These are phyloP conservation scores for Acrossocheilus fasciatus DNA, from an alignment of 2,797 vertebrate species.

Conservation along the genomic window DNA sequence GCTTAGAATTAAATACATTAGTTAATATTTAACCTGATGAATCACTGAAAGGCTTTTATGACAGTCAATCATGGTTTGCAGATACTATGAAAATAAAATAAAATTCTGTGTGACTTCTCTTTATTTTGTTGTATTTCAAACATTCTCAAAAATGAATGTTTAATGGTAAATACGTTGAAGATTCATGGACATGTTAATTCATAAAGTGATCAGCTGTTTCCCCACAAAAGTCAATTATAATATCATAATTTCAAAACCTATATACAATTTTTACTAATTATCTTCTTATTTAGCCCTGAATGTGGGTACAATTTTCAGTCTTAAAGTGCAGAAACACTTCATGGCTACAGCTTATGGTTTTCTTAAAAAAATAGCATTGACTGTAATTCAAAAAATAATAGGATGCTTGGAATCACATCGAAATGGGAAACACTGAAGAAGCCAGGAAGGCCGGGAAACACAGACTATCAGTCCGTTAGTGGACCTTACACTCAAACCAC, in stretches of 20 bases:
- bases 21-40: not conserved
- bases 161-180: not conserved
- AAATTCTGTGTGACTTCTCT: not conserved
- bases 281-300: too few species aligned
- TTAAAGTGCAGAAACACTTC: not conserved
- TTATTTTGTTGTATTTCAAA: not conserved
- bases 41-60: not conserved
- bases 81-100: not conserved
- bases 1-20: not conserved
- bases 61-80: not conserved
- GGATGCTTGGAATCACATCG: constrained; percentile 2
- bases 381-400: not conserved
- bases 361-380: not conserved
- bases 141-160: not conserved
- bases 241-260: not conserved
- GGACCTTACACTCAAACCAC: not conserved
- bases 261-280: not conserved
- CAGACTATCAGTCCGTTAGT: not conserved
- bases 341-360: not conserved
- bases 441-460: not conserved
- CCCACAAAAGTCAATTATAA: not conserved
- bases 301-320: not conserved
- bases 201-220: not conserved
- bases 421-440: not conserved
- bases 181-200: not conserved